Percentiles rank a stretch among this genome's conserved stretches.
Conservation (phyloP, 1,140 invertebrate species). For the Neoseiulus cucumeris region DNA sequence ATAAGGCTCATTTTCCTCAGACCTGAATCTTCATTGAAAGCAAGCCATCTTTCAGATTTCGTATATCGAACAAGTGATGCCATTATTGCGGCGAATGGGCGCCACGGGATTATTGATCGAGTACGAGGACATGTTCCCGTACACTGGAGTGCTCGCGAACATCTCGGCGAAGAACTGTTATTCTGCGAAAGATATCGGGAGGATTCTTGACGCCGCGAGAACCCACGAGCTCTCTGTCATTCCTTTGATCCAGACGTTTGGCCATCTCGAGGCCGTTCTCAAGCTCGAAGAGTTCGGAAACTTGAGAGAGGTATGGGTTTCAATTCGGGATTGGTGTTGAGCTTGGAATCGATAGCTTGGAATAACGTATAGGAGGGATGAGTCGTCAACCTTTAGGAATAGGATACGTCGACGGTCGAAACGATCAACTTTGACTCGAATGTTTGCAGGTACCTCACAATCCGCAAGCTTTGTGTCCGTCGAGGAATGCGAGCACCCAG, state of each 20-base stretch:
- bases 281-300: conserved; percentile 32
- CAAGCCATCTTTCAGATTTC: conserved; percentile 30
- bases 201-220: conserved; percentile 26
- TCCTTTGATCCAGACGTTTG: conserved; percentile 38
- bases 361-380: too few species aligned
- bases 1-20: too few species aligned
- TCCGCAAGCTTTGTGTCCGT: conserved; percentile 34
- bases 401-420: too few species aligned
- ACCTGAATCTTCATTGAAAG: too few species aligned
- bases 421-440: too few species aligned
- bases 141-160: conserved; percentile 25
- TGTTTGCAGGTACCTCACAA: conserved; percentile 22
- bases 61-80: conserved; percentile 51
- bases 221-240: conserved; percentile 32
- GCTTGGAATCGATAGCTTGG: too few species aligned
- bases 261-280: conserved; percentile 37
- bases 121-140: conserved; percentile 38
- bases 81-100: conserved; percentile 44
- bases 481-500: conserved; percentile 29
- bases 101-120: conserved; percentile 34
- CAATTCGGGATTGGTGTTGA: too few species aligned
- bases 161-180: conserved; percentile 39
- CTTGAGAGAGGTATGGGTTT: conserved; percentile 32
- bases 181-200: conserved; percentile 28
- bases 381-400: too few species aligned